phyloP scores from a whole-genome alignment of 1,140 invertebrate genomes.

The Papilio xuthus region DNA sequence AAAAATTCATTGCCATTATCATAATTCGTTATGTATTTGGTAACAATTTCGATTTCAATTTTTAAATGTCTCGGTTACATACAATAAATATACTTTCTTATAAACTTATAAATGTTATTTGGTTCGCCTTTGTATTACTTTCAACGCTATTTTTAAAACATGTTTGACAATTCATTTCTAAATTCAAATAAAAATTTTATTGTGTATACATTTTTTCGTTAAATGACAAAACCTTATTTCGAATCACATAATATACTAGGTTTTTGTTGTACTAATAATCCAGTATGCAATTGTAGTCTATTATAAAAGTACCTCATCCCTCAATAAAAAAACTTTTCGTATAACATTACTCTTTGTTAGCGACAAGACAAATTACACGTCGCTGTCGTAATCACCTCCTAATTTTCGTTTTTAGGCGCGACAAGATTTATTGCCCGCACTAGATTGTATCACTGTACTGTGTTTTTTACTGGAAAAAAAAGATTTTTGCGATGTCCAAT shows the following conservation, averaged over 20 bases:
- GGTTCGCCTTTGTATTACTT: too few relatives aligned
- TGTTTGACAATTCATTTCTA: too few relatives aligned
- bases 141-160: too few relatives aligned
- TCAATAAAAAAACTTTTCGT: conserved; percentile 9
- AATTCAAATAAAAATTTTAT: too few relatives aligned
- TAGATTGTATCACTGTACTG: conserved; percentile 36
- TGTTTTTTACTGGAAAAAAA: not conserved
- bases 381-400: conserved; percentile 47
- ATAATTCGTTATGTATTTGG: not conserved
- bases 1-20: not conserved
- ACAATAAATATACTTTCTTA: too few relatives aligned
- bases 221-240: too few relatives aligned
- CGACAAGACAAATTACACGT: conserved; percentile 48
- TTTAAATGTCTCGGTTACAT: not conserved
- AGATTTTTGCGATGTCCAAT: not conserved
- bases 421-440: conserved; percentile 48
- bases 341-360: conserved; percentile 44
- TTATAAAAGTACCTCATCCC: not conserved
- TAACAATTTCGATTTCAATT: not conserved
- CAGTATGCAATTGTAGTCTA: too few relatives aligned
- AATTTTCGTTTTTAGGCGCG: conserved; percentile 50
- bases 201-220: too few relatives aligned
- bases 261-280: too few relatives aligned
- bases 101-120: too few relatives aligned
- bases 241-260: too few relatives aligned